Evolutionary conservation across 2,113 vertebrate species (phyloP).

Genomic region (Tor tambroides): DNA sequence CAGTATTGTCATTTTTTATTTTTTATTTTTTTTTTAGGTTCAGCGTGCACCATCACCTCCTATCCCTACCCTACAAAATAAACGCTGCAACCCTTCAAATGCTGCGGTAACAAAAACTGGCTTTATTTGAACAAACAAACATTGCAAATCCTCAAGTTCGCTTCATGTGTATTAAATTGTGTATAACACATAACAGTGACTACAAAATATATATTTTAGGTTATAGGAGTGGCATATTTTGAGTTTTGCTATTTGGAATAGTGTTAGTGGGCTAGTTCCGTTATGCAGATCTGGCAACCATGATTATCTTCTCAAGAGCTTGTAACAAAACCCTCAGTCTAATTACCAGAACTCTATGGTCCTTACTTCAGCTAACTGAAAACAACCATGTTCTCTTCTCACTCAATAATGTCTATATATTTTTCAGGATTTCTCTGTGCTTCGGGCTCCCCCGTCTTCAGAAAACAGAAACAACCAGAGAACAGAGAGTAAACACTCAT

Average conservation of each 20-base stretch:
- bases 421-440: conserved; percentile 1
- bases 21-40: conserved; percentile 62
- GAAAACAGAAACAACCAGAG: background rate
- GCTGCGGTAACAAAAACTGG: background rate
- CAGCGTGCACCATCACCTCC: conserved; percentile 80
- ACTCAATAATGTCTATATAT: background rate
- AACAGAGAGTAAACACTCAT: conserved; percentile 21
- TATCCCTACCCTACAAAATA: conserved; percentile 82
- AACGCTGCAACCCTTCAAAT: conserved; percentile 46
- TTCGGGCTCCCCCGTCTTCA: background rate
- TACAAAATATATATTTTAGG: background rate
- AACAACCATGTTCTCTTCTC: background rate
- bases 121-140: background rate
- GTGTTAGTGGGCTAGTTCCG: background rate
- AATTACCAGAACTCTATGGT: background rate
- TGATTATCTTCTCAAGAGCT: background rate
- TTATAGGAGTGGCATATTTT: background rate
- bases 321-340: background rate
- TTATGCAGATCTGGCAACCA: background rate
- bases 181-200: background rate
- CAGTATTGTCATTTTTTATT: background rate
- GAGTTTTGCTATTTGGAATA: background rate
- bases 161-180: background rate
- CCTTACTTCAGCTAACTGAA: background rate
- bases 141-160: background rate